A percentile compares a stretch with the other conserved stretches of the same genome.
Conservation (phyloP, 1,140 invertebrate genomes). For the Pachypsylla venusta region DNA sequence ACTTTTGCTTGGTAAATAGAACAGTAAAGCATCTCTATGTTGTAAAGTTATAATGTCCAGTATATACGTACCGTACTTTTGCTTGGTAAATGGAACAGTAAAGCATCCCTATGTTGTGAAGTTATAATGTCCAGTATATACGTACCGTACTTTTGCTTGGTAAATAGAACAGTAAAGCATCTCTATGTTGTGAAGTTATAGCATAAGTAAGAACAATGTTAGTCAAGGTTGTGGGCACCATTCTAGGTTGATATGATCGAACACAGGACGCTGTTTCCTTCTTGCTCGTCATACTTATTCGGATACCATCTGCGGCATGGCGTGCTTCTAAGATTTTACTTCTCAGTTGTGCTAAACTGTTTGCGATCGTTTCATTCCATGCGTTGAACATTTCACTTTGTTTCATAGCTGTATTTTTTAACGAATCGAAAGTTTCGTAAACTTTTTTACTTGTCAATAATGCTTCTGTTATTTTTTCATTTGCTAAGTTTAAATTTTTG, state of each 20-base stretch:
- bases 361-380: slow-evolving; percentile 42
- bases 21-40: slow-evolving; percentile 43
- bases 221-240: slow-evolving; percentile 52
- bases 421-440: slow-evolving; percentile 18
- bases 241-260: slow-evolving; percentile 49
- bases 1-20: slow-evolving; percentile 46
- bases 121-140: slow-evolving; percentile 12
- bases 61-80: slow-evolving; percentile 34
- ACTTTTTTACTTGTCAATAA: slow-evolving; percentile 22
- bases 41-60: slow-evolving; percentile 24
- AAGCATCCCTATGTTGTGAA: slow-evolving; percentile 41
- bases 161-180: slow-evolving; percentile 51
- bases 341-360: slow-evolving; percentile 47
- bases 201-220: slow-evolving; percentile 50
- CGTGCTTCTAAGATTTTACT: slow-evolving; percentile 58
- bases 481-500: not conserved
- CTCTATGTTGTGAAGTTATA: slow-evolving; percentile 38
- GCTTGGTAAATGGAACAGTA: slow-evolving; percentile 49
- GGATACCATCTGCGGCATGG: slow-evolving; percentile 66
- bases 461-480: slow-evolving; percentile 21
- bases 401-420: slow-evolving; percentile 12
- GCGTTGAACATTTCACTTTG: slow-evolving; percentile 33
- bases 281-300: slow-evolving; percentile 48
- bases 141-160: slow-evolving; percentile 40
- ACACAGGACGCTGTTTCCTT: slow-evolving; percentile 31